Evolutionary conservation across 2,113 vertebrate species (phyloP).

Genomic region (Gobius niger): DNA sequence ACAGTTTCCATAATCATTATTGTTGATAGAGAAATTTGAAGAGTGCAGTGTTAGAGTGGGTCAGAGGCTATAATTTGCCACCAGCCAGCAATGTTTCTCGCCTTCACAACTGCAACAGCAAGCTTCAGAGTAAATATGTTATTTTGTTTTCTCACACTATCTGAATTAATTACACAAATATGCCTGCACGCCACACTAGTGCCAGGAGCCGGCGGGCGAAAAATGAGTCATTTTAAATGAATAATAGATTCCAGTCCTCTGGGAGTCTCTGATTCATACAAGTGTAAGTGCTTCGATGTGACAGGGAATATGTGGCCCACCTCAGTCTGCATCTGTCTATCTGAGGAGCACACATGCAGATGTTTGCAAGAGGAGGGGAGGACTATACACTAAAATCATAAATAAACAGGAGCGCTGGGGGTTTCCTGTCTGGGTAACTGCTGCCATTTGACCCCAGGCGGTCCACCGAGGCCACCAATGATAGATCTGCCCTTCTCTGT

Average conservation of each 20-base stretch:
- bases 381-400: constrained; percentile 54
- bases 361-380: constrained; percentile 37
- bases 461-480: constrained; percentile 66
- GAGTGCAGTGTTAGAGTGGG: constrained; percentile 12
- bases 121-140: constrained; percentile 65
- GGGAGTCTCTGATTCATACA: constrained; percentile 57
- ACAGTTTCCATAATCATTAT: neutral
- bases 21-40: neutral
- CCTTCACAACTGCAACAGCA: constrained; percentile 44
- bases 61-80: constrained; percentile 37
- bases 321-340: constrained; percentile 34
- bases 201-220: constrained; percentile 69
- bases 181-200: constrained; percentile 55
- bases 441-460: constrained; percentile 70
- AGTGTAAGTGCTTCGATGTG: constrained; percentile 18
- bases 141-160: constrained; percentile 67
- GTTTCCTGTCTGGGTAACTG: constrained; percentile 63
- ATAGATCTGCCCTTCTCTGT: constrained; percentile 77
- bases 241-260: constrained; percentile 76
- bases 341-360: constrained; percentile 62
- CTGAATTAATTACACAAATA: constrained; percentile 77
- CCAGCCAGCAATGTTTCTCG: constrained; percentile 37
- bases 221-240: constrained; percentile 81
- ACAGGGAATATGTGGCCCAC: constrained; percentile 52
- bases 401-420: constrained; percentile 69